A percentile compares a stretch with the other conserved stretches of the same genome.
phyloP scores from a whole-genome alignment of 2,888 invertebrate genomes.

The Merodon equestris region DNA sequence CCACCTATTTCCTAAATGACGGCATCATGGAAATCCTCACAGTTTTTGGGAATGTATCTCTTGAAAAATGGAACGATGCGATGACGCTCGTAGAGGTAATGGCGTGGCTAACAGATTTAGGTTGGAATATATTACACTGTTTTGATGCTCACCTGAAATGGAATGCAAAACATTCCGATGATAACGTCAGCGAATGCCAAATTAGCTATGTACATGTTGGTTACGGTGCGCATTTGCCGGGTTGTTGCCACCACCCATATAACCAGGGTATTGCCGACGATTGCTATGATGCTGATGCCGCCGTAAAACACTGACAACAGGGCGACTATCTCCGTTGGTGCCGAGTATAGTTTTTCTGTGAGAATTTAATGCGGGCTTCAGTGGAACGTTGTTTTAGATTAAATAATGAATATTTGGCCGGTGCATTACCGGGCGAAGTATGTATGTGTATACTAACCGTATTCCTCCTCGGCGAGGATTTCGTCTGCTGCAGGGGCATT shows the following conservation, averaged over 20 bases:
- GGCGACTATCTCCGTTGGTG: conserved; percentile 86
- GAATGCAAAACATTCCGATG: conserved; percentile 91
- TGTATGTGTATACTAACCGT: conserved; percentile 72
- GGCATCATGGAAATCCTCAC: not conserved
- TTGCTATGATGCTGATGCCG: conserved; percentile 88
- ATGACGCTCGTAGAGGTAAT: conserved; percentile 33
- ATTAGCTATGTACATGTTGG: conserved; percentile 92
- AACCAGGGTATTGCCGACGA: conserved; percentile 90
- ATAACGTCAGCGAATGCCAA: conserved; percentile 91
- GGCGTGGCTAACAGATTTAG: conserved; percentile 43
- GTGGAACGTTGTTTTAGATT: conserved; percentile 24
- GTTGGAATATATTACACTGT: conserved; percentile 53
- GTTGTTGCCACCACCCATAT: conserved; percentile 91
- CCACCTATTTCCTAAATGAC: conserved; percentile 61
- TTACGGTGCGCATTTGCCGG: conserved; percentile 89
- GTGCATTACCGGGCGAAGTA: conserved; percentile 4
- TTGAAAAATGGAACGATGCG: conserved; percentile 5
- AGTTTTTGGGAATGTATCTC: not conserved
- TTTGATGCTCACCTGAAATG: conserved; percentile 83
- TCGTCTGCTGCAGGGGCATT: conserved; percentile 71
- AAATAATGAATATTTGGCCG: conserved; percentile 49
- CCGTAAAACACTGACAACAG: conserved; percentile 89
- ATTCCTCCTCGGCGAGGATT: conserved; percentile 75
- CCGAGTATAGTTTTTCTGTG: conserved; percentile 85
- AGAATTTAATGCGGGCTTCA: conserved; percentile 42